Conservation (phyloP, 2,888 invertebrate species). For the Apoderus coryli region DNA sequence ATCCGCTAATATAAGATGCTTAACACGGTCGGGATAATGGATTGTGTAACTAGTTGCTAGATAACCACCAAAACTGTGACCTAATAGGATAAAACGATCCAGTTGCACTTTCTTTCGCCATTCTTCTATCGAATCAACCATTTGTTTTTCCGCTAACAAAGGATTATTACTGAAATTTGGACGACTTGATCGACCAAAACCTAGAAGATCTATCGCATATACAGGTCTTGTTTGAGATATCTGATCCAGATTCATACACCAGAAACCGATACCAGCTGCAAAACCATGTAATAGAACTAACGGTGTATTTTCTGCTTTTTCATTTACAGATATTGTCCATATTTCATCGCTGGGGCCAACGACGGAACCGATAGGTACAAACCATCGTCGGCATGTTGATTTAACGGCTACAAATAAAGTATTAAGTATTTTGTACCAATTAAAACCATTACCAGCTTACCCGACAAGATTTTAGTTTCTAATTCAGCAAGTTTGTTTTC, state of each 20-base stretch:
- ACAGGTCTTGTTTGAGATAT: conserved; percentile 66
- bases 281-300: conserved; percentile 85
- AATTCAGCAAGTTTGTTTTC: conserved; percentile 60
- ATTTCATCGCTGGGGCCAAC: conserved; percentile 40
- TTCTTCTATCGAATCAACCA: conserved; percentile 85
- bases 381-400: conserved; percentile 31
- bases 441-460: conserved; percentile 37
- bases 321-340: conserved; percentile 47
- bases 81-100: conserved; percentile 70
- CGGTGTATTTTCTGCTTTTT: conserved; percentile 51
- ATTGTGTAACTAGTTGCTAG: conserved; percentile 77
- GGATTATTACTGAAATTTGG: conserved; percentile 69
- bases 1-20: conserved; percentile 85
- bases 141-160: conserved; percentile 65
- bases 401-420: conserved; percentile 20
- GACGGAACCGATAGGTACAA: conserved; percentile 37
- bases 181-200: conserved; percentile 87
- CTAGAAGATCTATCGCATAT: conserved; percentile 68
- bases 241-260: conserved; percentile 79
- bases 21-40: conserved; percentile 63
- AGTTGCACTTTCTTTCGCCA: conserved; percentile 83
- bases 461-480: conserved; percentile 69
- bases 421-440: background rate
- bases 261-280: conserved; percentile 82
- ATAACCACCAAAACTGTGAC: conserved; percentile 89